Conservation (phyloP, 2,113 vertebrate genomes). For the Willisornis vidua region DNA sequence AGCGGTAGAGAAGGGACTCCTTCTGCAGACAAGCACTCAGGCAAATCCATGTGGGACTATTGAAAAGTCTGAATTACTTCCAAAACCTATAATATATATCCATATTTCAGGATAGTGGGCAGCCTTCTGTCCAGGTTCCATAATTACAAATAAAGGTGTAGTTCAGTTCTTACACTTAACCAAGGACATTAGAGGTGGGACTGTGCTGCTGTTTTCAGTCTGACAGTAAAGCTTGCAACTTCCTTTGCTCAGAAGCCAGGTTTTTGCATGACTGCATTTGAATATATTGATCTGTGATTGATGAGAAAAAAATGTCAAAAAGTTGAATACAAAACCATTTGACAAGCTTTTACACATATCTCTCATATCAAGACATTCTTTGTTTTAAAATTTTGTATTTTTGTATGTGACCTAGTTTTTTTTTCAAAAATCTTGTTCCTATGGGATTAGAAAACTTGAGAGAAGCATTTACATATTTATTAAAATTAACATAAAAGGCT, state of each 20-base stretch:
- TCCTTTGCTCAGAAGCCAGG: neutral
- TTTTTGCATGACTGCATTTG: conserved; percentile 43
- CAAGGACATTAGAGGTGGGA: neutral
- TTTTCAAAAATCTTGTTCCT: conserved; percentile 44
- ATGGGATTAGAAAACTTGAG: conserved; percentile 65
- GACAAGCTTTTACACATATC: conserved; percentile 53
- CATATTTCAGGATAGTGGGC: neutral
- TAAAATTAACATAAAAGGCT: conserved; percentile 60
- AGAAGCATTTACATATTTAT: conserved; percentile 74
- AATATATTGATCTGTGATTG: neutral
- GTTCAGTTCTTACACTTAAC: neutral
- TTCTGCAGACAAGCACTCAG: neutral
- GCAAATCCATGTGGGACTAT: neutral
- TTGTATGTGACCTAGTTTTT: conserved; percentile 64
- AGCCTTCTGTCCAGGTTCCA: neutral
- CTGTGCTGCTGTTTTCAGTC: neutral
- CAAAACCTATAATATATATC: neutral
- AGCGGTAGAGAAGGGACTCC: fast-evolving
- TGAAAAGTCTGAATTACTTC: neutral
- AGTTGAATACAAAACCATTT: conserved; percentile 18
- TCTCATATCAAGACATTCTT: conserved; percentile 63
- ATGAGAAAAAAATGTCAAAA: neutral
- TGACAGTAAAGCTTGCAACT: neutral
- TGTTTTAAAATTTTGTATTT: conserved; percentile 65
- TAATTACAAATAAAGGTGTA: neutral